phyloP scores from a whole-genome alignment of 2,888 invertebrate genomes.

The Euclidia mi region DNA sequence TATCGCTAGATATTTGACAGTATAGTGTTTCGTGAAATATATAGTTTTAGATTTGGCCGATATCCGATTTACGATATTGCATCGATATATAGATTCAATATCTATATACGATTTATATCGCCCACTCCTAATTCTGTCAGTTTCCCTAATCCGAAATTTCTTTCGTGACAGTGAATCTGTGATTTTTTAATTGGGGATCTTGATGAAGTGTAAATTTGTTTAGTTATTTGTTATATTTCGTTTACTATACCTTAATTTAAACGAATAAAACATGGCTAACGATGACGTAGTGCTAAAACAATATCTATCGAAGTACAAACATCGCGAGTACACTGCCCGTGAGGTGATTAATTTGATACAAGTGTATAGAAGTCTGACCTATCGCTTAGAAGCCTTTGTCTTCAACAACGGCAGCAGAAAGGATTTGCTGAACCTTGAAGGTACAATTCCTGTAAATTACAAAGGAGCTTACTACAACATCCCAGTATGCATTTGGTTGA shows the following conservation, averaged over 20 bases:
- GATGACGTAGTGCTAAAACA: conserved; percentile 81
- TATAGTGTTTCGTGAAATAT: too few relatives aligned
- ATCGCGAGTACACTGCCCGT: conserved; percentile 82
- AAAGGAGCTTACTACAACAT: conserved; percentile 98
- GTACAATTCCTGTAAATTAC: conserved; percentile 97
- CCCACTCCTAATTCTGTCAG: neutral
- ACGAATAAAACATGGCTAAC: conserved; percentile 74
- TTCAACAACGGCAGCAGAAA: conserved; percentile 96
- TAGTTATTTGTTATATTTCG: conserved; percentile 20
- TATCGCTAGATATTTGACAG: too few relatives aligned
- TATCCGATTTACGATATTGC: too few relatives aligned
- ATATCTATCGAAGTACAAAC: conserved; percentile 83
- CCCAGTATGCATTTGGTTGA: conserved; percentile 98
- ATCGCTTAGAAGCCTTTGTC: conserved; percentile 90
- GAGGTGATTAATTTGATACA: conserved; percentile 84
- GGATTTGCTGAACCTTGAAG: conserved; percentile 95
- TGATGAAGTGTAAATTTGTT: conserved; percentile 28
- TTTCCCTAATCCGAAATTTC: neutral
- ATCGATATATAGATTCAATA: too few relatives aligned
- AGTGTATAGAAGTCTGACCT: conserved; percentile 82
- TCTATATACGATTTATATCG: too few relatives aligned
- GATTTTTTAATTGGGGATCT: conserved; percentile 24
- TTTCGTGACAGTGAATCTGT: conserved; percentile 20
- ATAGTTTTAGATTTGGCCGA: too few relatives aligned
- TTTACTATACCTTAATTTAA: conserved; percentile 14